Percentiles rank a stretch among this genome's conserved stretches.
Conservation (phyloP, 2,113 vertebrate genomes). For the Zosterops lateralis region DNA sequence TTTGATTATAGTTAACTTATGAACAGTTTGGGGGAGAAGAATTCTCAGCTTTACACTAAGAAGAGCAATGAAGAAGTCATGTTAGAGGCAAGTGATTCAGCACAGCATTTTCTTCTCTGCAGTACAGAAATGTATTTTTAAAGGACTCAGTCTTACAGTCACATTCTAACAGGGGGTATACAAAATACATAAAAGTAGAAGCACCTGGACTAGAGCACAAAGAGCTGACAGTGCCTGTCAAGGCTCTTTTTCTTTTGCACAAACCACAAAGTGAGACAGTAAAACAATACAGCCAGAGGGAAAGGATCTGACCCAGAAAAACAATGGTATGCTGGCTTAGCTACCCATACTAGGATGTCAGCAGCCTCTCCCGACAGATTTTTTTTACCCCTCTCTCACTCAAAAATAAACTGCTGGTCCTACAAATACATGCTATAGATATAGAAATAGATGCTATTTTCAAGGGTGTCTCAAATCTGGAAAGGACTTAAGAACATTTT, state of each 20-base stretch:
- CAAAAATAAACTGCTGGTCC: neutral
- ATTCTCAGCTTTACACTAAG: neutral
- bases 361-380: neutral
- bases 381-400: accelerated
- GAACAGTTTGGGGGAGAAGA: neutral
- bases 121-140: neutral
- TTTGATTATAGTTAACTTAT: neutral
- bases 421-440: neutral
- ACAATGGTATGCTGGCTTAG: constrained; percentile 9
- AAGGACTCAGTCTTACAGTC: neutral
- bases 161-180: neutral
- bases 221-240: neutral
- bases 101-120: neutral
- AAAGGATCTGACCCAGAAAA: constrained; percentile 56
- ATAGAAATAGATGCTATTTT: neutral
- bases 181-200: constrained; percentile 29
- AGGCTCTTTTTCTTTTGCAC: constrained; percentile 4
- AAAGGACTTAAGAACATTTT: neutral
- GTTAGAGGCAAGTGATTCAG: neutral
- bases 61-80: neutral
- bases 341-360: neutral
- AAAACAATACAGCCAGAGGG: constrained; percentile 45
- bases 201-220: constrained; percentile 21
- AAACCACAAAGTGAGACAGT: constrained; percentile 23
- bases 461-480: neutral